A percentile compares a stretch with the other conserved stretches of the same genome.
phyloP scores from a whole-genome alignment of 2,113 vertebrate species.

The Tonatia bakeri region DNA sequence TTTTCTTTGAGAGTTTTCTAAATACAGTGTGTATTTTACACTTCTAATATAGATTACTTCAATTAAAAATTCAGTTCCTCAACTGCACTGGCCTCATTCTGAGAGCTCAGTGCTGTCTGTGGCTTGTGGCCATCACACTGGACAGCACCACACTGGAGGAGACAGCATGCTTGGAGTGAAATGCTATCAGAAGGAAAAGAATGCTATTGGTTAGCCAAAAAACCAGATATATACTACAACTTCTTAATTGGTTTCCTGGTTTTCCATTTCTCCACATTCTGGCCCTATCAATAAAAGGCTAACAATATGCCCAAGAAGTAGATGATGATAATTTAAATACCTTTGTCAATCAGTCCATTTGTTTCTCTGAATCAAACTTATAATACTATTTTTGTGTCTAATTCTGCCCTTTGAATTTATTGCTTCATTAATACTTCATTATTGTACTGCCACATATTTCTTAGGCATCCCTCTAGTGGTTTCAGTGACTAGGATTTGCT shows the following conservation, averaged over 20 bases:
- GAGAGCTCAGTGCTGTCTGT: too few species aligned
- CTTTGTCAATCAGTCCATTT: not conserved
- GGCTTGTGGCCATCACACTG: too few species aligned
- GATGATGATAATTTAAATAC: not conserved
- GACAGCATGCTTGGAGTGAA: not conserved
- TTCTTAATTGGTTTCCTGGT: not conserved
- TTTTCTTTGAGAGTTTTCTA: not conserved
- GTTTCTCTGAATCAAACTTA: not conserved
- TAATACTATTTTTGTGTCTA: not conserved
- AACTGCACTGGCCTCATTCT: not conserved
- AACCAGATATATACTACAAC: not conserved
- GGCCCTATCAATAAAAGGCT: not conserved
- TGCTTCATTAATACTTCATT: not conserved
- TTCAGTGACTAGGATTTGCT: not conserved
- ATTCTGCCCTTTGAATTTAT: not conserved
- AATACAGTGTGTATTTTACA: not conserved
- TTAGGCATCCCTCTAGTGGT: not conserved
- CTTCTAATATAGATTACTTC: not conserved
- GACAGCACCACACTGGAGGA: not conserved
- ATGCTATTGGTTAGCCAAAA: not conserved
- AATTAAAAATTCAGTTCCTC: not conserved
- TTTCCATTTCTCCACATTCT: not conserved
- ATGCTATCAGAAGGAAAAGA: not conserved
- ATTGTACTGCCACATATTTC: not conserved
- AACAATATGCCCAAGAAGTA: not conserved